Percentiles rank a stretch among this genome's conserved stretches.
phyloP scores from a whole-genome alignment of 2,113 vertebrate species.

The Microtus pennsylvanicus region DNA sequence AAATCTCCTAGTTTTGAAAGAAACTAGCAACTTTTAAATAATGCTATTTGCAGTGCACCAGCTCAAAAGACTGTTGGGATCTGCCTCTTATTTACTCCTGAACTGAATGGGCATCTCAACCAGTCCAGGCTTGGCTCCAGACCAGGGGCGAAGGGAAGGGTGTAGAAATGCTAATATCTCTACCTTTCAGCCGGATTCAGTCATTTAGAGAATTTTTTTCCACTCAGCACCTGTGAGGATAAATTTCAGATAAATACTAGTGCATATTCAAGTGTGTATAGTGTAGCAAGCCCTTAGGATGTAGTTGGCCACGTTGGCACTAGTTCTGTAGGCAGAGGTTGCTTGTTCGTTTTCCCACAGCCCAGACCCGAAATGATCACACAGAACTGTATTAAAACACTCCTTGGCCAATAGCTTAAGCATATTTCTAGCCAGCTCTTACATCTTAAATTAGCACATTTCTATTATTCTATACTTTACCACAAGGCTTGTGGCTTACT shows the following conservation, averaged over 20 bases:
- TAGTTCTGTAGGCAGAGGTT: no score
- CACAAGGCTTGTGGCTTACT: no score
- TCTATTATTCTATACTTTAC: no score
- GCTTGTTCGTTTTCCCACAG: no score
- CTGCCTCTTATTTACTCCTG: neutral
- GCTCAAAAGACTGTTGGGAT: neutral
- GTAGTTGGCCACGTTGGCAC: no score
- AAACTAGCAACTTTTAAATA: neutral
- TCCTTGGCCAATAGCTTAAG: no score
- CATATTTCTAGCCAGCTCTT: no score
- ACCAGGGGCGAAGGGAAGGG: neutral
- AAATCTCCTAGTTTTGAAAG: conserved; percentile 16
- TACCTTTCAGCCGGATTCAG: neutral
- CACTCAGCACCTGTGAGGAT: neutral
- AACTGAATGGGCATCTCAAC: neutral
- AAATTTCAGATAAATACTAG: neutral
- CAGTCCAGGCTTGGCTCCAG: neutral
- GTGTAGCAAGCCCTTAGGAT: neutral
- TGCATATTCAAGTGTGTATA: neutral
- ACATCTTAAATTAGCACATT: no score
- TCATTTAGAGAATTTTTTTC: neutral
- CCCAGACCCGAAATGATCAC: no score
- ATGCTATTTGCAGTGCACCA: neutral
- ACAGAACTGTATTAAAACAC: no score
- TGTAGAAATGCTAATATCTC: fast-evolving